Base-by-base conservation (phyloP, 2,888 invertebrate genomes). In the Mayetiola destructor region DNA sequence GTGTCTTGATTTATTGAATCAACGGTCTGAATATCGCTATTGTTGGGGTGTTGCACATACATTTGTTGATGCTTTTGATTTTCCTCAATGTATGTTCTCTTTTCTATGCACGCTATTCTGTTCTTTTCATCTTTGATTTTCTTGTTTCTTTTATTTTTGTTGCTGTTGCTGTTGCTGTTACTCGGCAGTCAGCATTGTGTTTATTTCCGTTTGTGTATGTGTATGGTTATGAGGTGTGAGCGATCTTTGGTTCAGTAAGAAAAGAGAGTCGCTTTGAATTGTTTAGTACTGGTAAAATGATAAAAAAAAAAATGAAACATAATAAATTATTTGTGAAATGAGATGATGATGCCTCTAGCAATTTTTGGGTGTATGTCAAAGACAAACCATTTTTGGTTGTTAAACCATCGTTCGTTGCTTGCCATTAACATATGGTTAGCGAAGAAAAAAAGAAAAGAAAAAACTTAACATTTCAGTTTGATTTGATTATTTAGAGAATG, bases 1-100 rank as follows among this genome's bases (percentile, higher is more conserved):
- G 5, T 48, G 27, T n/a, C 27, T 23, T 48, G 48, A 27, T 48
- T 48, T 48, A 48, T 48, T 48, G 48, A 48, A 48, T 27, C 48
- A 48, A 27, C 14, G 48, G 16, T 48, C 29, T 48, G 9, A 48
- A 48, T 48, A 27, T 48, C 48, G 27, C 27, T 27, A 9, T 27
- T 27, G 27, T 48, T 48, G 48, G 14, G 23, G 48, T 48, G 23
- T 39, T 12, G 21, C 8, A 10, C 21, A n/a, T 42, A 2, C 23
- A 6, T 42, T 3, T 42, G 32, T 32, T 10, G 6, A 9, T 10
- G 32, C 10, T n/a, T n/a, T n/a, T n/a, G n/a, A n/a, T n/a, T n/a
- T n/a, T n/a, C n/a, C n/a, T n/a, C n/a, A n/a, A n/a, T n/a, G n/a
- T n/a, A n/a, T n/a, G n/a, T n/a, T n/a, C n/a, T n/a, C n/a, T n/a